Base-by-base conservation (phyloP, 2,888 invertebrate genomes). In the Pyrochroa serraticornis region DNA sequence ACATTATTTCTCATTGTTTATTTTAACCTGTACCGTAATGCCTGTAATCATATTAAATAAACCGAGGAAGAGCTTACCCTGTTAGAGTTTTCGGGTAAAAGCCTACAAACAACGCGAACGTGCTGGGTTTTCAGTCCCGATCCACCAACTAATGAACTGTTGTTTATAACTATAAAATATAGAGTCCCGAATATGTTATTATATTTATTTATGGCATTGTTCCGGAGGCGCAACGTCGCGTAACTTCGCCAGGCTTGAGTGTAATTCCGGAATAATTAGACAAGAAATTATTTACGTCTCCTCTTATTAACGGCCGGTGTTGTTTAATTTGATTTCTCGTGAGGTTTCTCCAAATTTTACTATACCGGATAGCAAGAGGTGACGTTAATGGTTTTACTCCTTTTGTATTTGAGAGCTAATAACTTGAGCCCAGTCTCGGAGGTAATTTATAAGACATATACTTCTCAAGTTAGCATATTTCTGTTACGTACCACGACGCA, bases 31-130 rank as follows among this genome's bases (percentile, higher is more conserved):
- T 33, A 22, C 51, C 9, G 51, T 54, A 46, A 46, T 54, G 46
- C 36, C 42, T 34, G 46, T 58, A 51, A 58, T 58, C 52, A 58
- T 46, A 58, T 58, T 58, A 52, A 58, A 58, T 58, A 58, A 44
- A 43, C 47, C 51, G 34, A 47, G 43, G 43, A 52, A 48, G 58
- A 58, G 58, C 58, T 52, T 58, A 51, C 47, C 52, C 51, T 52
- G 58, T 58, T 58, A 58, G 42, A 57, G 52, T 53, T 53, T 53
- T 34, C 41, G 46, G 10, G 30, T 50, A 22, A 57, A 58, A 58
- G 58, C 52, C 52, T 37, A 58, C 58, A 47, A 52, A 50, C 45
- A 56, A 56, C 50, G 34, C 39, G 39, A 46, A 46, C 58, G 52
- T 47, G 51, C 51, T 52, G 46, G 42, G 39, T 46, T 58, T 47